Evolutionary conservation across 2,888 invertebrate genomes (phyloP).

Genomic region (Allygus modestus): DNA sequence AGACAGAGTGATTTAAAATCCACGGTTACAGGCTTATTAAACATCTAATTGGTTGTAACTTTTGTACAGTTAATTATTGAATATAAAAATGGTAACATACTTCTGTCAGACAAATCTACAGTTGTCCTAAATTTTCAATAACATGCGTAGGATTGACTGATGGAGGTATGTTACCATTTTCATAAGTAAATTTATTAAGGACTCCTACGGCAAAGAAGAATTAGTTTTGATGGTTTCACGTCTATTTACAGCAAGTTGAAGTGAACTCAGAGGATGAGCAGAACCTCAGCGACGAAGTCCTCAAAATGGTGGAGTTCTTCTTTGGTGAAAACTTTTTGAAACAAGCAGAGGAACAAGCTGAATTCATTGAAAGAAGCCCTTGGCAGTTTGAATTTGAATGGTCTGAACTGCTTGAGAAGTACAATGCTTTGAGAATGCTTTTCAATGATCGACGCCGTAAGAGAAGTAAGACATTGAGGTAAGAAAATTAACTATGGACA

Average conservation of each 20-base stretch:
- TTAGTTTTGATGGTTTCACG: no score
- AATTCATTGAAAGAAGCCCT: constrained; percentile 57
- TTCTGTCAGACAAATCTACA: no score
- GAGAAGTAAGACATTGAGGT: constrained; percentile 63
- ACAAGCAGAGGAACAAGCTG: constrained; percentile 56
- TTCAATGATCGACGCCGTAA: constrained; percentile 65
- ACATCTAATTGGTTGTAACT: no score
- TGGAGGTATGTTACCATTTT: no score
- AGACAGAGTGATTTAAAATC: no score
- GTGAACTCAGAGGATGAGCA: constrained; percentile 6
- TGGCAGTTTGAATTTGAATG: constrained; percentile 61
- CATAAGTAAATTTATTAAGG: no score
- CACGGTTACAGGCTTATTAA: no score
- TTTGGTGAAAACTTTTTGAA: constrained; percentile 62
- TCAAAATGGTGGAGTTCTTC: constrained; percentile 63
- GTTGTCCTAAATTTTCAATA: no score
- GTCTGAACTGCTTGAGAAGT: constrained; percentile 63
- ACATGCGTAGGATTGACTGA: no score
- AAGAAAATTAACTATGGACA: neutral
- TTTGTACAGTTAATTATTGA: no score
- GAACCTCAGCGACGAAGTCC: neutral
- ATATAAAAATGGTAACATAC: no score
- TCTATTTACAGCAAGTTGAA: neutral
- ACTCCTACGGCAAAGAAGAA: no score
- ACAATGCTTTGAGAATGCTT: constrained; percentile 63